phyloP scores from a whole-genome alignment of 2,888 invertebrate genomes.

The Acanthacorydalis orientalis region DNA sequence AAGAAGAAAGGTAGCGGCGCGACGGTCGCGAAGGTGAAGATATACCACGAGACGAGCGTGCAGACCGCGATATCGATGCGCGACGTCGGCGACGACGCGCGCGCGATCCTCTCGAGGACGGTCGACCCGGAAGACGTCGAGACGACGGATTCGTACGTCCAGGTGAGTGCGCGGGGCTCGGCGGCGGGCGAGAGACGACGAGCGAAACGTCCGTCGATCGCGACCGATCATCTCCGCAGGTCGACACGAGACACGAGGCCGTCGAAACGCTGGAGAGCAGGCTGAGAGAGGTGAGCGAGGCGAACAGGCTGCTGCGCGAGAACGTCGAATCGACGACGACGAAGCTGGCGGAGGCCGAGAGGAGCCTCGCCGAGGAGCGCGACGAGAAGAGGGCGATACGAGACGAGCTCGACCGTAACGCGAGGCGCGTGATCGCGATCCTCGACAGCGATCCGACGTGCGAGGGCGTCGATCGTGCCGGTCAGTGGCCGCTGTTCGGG shows the following conservation, averaged over 20 bases:
- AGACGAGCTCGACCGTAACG: constrained; percentile 56
- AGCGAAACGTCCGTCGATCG: no score
- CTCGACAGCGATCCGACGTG: background rate
- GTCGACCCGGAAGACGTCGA: constrained; percentile 20
- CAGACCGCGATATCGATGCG: constrained; percentile 59
- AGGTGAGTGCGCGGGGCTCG: no score
- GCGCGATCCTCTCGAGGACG: constrained; percentile 31
- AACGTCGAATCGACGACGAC: constrained; percentile 24
- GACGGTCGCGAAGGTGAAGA: constrained; percentile 37
- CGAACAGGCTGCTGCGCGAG: constrained; percentile 40
- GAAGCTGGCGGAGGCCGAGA: constrained; percentile 36
- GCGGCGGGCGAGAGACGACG: no score
- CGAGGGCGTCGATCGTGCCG: background rate
- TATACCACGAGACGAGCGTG: constrained; percentile 62
- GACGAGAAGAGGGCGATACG: constrained; percentile 57
- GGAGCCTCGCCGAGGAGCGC: constrained; percentile 47
- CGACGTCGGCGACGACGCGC: constrained; percentile 56
- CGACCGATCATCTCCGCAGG: background rate
- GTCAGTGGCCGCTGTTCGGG: background rate
- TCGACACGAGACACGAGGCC: constrained; percentile 44
- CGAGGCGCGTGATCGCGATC: constrained; percentile 48
- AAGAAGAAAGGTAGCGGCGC: constrained; percentile 17
- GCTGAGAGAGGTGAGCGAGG: constrained; percentile 37
- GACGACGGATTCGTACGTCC: constrained; percentile 18
- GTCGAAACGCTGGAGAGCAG: constrained; percentile 41